These are phyloP conservation scores for Callipepla californica DNA, from an alignment of 2,113 vertebrate species.

Conservation along the genomic window DNA sequence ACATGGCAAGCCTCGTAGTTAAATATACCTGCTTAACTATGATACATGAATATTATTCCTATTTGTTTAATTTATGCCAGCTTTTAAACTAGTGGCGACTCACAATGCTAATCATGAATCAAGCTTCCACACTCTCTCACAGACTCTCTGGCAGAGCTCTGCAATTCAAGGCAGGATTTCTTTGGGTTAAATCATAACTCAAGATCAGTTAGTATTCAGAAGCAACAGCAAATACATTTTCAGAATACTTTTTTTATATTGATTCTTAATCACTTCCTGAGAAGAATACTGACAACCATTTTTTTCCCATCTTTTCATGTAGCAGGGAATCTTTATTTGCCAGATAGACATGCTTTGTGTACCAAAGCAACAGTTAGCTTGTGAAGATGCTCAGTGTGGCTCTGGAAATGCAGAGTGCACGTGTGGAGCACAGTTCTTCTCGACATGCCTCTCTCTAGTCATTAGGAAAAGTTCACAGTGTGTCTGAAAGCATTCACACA, in stretches of 20 bases:
- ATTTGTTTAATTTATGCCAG: background rate
- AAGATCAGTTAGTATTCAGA: background rate
- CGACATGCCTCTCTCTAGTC: background rate
- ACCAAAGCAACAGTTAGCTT: background rate
- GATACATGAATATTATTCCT: background rate
- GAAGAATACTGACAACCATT: background rate
- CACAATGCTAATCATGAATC: background rate
- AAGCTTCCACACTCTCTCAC: background rate
- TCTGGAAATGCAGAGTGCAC: background rate
- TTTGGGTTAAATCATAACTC: background rate
- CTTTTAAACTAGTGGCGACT: background rate
- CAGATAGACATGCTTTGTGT: background rate
- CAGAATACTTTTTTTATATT: background rate
- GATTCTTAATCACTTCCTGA: background rate
- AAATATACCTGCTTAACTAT: background rate
- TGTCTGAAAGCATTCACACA: background rate
- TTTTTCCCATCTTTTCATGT: background rate
- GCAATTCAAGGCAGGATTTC: background rate
- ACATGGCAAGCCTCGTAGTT: background rate
- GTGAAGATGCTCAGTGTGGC: background rate
- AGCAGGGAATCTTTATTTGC: background rate
- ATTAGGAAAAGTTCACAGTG: background rate
- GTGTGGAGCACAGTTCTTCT: background rate
- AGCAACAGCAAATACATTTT: background rate
- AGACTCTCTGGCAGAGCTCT: background rate